Evolutionary conservation across 2,888 invertebrate species (phyloP).

Genomic region (Quadriops clusia): DNA sequence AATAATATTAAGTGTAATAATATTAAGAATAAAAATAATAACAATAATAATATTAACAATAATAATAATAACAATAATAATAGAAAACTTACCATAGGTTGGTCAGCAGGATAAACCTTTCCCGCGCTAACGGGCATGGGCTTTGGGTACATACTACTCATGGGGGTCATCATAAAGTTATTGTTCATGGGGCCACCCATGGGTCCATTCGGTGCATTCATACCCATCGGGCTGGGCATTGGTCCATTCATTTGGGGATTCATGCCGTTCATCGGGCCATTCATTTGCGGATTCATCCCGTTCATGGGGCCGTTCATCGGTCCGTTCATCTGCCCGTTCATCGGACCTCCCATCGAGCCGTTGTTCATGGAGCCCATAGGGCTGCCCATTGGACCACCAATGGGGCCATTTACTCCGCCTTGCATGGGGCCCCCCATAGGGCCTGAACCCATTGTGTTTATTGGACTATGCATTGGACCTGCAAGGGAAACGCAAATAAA

Average conservation of each 20-base stretch:
- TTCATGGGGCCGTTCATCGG: slow-evolving; percentile 32
- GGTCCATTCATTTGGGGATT: slow-evolving; percentile 24
- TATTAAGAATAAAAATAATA: too few species aligned
- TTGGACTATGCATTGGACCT: slow-evolving; percentile 46
- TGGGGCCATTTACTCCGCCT: slow-evolving; percentile 47
- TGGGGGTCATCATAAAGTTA: slow-evolving; percentile 36
- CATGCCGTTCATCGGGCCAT: slow-evolving; percentile 23
- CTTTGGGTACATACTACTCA: slow-evolving; percentile 56
- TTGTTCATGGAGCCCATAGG: slow-evolving; percentile 52
- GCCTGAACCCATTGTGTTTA: slow-evolving; percentile 51
- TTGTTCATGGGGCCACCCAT: slow-evolving; percentile 28
- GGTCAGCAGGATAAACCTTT: slow-evolving; percentile 89
- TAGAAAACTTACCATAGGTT: slow-evolving; percentile 63
- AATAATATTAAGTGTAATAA: too few species aligned
- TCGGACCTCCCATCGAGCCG: slow-evolving; percentile 49
- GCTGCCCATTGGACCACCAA: slow-evolving; percentile 55
- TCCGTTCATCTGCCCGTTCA: slow-evolving; percentile 29
- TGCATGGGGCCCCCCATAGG: slow-evolving; percentile 33
- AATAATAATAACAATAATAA: too few species aligned
- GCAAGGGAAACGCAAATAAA: slow-evolving; percentile 27
- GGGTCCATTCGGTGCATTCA: slow-evolving; percentile 25
- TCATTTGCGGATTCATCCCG: slow-evolving; percentile 26
- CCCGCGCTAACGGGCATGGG: slow-evolving; percentile 88
- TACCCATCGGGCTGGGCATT: slow-evolving; percentile 21
- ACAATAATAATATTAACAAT: too few species aligned